Percentiles rank a stretch among this genome's conserved stretches.
Evolutionary conservation across 1,140 invertebrate species (phyloP).

Genomic region (Coptotermes formosanus): DNA sequence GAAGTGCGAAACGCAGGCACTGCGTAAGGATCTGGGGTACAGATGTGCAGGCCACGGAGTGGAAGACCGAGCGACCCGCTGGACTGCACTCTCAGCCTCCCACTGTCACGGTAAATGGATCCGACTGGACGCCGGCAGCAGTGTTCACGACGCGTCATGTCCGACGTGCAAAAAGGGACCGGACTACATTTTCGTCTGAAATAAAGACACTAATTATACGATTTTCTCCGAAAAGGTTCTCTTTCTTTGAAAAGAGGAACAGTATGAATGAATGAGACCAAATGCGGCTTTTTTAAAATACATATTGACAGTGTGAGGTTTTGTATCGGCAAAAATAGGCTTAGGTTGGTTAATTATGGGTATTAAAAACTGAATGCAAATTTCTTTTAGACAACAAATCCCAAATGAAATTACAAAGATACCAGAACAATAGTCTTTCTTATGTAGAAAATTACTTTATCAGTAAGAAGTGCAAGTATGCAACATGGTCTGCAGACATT

Average conservation of each 20-base stretch:
- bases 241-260: neutral
- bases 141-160: neutral
- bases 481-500: too few relatives aligned
- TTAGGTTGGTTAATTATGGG: too few relatives aligned
- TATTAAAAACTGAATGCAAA: too few relatives aligned
- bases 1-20: slow-evolving; percentile 70
- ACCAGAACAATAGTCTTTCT: too few relatives aligned
- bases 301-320: neutral
- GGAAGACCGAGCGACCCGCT: slow-evolving; percentile 67
- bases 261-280: neutral
- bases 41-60: slow-evolving; percentile 74
- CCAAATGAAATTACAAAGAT: too few relatives aligned
- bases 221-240: neutral
- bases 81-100: slow-evolving; percentile 71
- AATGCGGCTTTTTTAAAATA: neutral
- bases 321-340: too few relatives aligned
- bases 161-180: slow-evolving; percentile 2
- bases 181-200: slow-evolving; percentile 30
- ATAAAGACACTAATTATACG: neutral
- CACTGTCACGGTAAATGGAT: slow-evolving; percentile 84
- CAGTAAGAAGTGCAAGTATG: too few relatives aligned
- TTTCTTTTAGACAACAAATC: too few relatives aligned
- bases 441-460: too few relatives aligned
- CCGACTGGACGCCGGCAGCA: slow-evolving; percentile 50
- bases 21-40: slow-evolving; percentile 67